Percentiles rank a stretch among this genome's conserved stretches.
These are phyloP conservation scores for Neodon shergylaensis DNA, from an alignment of 2,113 vertebrate species.

Conservation along the genomic window DNA sequence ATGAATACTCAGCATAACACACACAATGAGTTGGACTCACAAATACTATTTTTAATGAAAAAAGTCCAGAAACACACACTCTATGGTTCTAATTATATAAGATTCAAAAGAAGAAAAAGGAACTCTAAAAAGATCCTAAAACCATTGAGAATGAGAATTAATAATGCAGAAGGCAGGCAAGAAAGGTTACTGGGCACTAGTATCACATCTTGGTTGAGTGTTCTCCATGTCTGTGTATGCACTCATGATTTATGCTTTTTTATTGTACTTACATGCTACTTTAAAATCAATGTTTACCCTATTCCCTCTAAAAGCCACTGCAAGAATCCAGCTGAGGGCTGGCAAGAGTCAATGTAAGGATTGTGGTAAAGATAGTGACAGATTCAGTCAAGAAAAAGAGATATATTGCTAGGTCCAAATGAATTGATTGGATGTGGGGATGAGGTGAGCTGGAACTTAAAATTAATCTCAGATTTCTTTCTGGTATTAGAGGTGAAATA, in stretches of 20 bases:
- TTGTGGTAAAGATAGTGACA: neutral
- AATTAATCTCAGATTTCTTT: neutral
- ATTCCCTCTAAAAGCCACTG: neutral
- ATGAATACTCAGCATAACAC: neutral
- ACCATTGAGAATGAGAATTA: neutral
- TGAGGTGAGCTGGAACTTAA: neutral
- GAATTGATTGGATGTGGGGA: neutral
- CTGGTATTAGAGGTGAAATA: neutral
- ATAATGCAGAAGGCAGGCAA: neutral
- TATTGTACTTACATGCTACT: neutral
- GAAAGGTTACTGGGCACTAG: neutral
- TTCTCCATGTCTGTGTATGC: neutral
- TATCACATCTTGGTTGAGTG: neutral
- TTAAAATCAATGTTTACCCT: neutral
- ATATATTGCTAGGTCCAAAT: neutral
- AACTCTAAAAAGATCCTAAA: neutral
- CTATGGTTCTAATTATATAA: neutral
- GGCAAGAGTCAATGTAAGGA: neutral
- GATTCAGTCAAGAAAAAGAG: neutral
- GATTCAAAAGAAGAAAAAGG: neutral
- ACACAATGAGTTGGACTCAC: neutral
- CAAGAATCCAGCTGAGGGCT: neutral
- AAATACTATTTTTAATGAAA: neutral
- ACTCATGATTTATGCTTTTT: neutral
- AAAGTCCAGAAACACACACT: neutral